Evolutionary conservation across 2,888 invertebrate genomes (phyloP), one percentile per base, ranked within the genome.

Genomic region (Enchytraeus crypticus): DNA sequence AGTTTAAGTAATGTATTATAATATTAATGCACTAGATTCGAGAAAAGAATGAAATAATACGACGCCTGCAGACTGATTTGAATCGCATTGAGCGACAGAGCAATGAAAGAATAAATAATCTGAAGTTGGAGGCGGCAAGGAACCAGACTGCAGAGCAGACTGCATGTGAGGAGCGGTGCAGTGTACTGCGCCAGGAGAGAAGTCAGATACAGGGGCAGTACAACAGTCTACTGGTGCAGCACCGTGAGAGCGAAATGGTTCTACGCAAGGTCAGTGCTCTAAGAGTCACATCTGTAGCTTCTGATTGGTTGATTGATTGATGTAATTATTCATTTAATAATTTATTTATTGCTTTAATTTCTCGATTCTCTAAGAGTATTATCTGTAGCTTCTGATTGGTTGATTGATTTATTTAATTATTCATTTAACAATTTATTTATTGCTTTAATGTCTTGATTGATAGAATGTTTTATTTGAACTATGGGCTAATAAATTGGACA

Each of bases 81-180:
- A 73, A 77, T 49, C 74, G 74, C 61, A 75, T 79, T 57, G 76
- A 78, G 66, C 77, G 76, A 67, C 73, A 73, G 59, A 73, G 78
- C 18, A 76, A 77, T 53, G 79, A 79, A 32, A 72, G 74, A 56
- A 77, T 77, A 53, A 69, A 74, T 2, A 66, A 77, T 23, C 74
- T 73, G 0, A 75, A 74, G 60, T 66, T 71, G 29, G 79, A 79
- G 51, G 77, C 78, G n/a, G 78, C 78, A 56, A 77, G 77, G 63
- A 77, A 79, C 59, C 75, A 78, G 58, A 65, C 70, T 18, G 72
- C 76, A 4, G 78, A 79, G 62, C 66, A 69, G 47, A 79, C 78
- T 64, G 77, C 74, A 69, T 76, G 77, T 57, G 78, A 79, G 27
- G 76, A 77, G 34, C 74, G 74, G 63, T 70, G 68, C 27, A 71